phyloP scores from a whole-genome alignment of 1,140 invertebrate species.

The Pseudomyrmex flavicornis region DNA sequence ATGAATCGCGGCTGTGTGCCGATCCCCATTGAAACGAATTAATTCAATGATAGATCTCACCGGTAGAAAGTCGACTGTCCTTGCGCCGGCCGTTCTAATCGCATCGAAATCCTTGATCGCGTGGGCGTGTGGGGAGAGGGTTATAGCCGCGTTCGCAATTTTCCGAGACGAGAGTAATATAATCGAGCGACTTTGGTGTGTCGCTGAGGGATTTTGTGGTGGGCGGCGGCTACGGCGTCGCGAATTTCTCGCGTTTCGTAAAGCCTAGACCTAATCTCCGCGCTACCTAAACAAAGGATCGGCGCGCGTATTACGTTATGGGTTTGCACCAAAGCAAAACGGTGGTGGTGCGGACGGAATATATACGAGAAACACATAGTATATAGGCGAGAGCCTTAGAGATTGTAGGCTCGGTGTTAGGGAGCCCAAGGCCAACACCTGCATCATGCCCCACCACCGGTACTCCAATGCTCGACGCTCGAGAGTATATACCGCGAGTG shows the following conservation, averaged over 20 bases:
- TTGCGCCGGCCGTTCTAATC: constrained; percentile 68
- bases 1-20: neutral
- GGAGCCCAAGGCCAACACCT: constrained; percentile 83
- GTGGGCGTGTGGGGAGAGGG: constrained; percentile 59
- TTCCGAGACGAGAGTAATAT: constrained; percentile 37
- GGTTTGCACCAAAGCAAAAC: constrained; percentile 55
- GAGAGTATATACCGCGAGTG: neutral
- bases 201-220: neutral
- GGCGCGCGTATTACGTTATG: constrained; percentile 68
- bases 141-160: constrained; percentile 42
- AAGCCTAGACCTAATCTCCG: constrained; percentile 1
- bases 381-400: constrained; percentile 75
- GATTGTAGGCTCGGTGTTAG: constrained; percentile 81
- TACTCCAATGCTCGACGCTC: constrained; percentile 52
- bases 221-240: neutral
- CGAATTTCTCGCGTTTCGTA: neutral
- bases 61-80: constrained; percentile 61
- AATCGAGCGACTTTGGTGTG: constrained; percentile 32
- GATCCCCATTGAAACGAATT: constrained; percentile 61
- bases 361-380: constrained; percentile 56
- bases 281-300: constrained; percentile 76
- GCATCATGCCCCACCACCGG: constrained; percentile 76
- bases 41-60: constrained; percentile 52
- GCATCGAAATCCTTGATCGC: constrained; percentile 68
- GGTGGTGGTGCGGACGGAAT: constrained; percentile 51